Evolutionary conservation across 2,797 vertebrate species (phyloP).

Genomic region (Clarias pachynema): DNA sequence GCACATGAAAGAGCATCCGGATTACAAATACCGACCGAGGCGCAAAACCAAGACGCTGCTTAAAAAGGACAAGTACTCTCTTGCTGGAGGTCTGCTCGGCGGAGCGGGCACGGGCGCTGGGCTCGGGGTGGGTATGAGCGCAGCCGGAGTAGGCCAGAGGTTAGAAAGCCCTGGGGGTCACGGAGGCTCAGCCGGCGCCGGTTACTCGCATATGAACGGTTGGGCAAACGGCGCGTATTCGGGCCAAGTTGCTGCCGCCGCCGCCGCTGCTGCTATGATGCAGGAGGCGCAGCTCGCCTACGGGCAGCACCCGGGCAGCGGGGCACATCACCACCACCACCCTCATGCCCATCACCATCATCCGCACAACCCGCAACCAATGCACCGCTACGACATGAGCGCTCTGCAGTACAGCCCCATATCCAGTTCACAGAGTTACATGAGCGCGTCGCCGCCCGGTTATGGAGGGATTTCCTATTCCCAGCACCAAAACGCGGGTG

Average conservation of each 20-base stretch:
- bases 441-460: conserved; percentile 91
- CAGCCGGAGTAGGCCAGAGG: conserved; percentile 79
- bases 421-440: conserved; percentile 93
- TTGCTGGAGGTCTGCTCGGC: conserved; percentile 89
- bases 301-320: conserved; percentile 88
- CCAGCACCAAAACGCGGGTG: conserved; percentile 79
- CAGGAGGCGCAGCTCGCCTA: conserved; percentile 96
- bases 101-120: conserved; percentile 75
- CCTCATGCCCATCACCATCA: conserved; percentile 85
- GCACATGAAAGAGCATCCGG: conserved; percentile 99
- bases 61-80: conserved; percentile 97
- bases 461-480: conserved; percentile 89
- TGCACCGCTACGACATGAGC: conserved; percentile 92
- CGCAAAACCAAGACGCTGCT: conserved; percentile 96
- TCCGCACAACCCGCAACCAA: conserved; percentile 87
- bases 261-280: conserved; percentile 94
- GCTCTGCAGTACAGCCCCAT: conserved; percentile 91
- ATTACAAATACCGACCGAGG: conserved; percentile 97
- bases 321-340: conserved; percentile 76
- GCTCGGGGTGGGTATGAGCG: conserved; percentile 77
- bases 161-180: conserved; percentile 88
- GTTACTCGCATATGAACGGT: conserved; percentile 92
- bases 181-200: conserved; percentile 74
- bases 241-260: conserved; percentile 90
- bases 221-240: conserved; percentile 94